phyloP scores from a whole-genome alignment of 2,888 invertebrate genomes.

The Thymelicus lineola region DNA sequence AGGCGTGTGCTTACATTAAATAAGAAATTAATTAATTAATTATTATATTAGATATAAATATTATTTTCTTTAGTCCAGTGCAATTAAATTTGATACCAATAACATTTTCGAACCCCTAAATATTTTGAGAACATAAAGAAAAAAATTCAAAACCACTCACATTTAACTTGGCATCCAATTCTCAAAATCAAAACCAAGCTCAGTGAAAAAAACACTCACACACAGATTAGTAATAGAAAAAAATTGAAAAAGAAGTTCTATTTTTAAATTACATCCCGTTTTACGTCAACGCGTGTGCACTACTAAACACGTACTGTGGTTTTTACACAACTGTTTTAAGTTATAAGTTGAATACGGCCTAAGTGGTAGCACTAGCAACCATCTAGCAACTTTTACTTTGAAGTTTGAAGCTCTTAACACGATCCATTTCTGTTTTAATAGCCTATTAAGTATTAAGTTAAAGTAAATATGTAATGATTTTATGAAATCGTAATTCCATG shows the following conservation, averaged over 20 bases:
- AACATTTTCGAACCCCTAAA: not conserved
- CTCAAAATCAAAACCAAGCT: slow-evolving; percentile 12
- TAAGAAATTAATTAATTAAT: too few relatives aligned
- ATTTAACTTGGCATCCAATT: slow-evolving; percentile 29
- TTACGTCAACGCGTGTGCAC: slow-evolving; percentile 27
- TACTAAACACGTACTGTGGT: slow-evolving; percentile 29
- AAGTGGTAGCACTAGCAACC: slow-evolving; percentile 22
- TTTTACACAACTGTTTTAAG: slow-evolving; percentile 21
- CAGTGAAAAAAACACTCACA: slow-evolving; percentile 15
- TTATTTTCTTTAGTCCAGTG: too few relatives aligned
- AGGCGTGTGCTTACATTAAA: not conserved
- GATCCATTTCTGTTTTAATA: slow-evolving; percentile 19
- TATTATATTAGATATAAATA: too few relatives aligned
- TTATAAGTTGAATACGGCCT: slow-evolving; percentile 29
- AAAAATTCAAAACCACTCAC: slow-evolving; percentile 18
- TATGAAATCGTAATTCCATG: not conserved
- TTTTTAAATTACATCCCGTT: slow-evolving; percentile 23
- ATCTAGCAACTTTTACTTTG: slow-evolving; percentile 33
- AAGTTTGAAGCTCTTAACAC: slow-evolving; percentile 13
- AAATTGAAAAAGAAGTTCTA: slow-evolving; percentile 12
- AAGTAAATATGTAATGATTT: slow-evolving; percentile 21
- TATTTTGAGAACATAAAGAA: not conserved
- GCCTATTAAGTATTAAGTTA: not conserved
- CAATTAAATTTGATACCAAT: too few relatives aligned
- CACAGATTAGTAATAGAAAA: slow-evolving; percentile 15